Evolutionary conservation across 2,888 invertebrate species (phyloP).

Genomic region (Leuctra nigra): DNA sequence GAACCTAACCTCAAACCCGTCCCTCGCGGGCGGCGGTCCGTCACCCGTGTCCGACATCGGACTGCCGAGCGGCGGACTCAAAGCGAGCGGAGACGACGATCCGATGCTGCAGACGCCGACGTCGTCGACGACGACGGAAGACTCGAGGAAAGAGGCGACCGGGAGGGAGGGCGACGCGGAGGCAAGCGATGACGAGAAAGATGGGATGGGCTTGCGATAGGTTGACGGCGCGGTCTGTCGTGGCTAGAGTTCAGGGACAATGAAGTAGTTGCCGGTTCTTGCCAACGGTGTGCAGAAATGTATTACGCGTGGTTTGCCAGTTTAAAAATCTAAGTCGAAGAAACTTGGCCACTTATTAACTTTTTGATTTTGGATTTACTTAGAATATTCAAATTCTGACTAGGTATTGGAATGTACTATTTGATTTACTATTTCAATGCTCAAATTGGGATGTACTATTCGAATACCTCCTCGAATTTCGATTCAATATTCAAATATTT

Average conservation of each 20-base stretch:
- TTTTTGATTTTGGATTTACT: no score
- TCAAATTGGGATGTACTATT: no score
- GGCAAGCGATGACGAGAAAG: slow-evolving; percentile 28
- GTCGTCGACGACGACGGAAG: slow-evolving; percentile 28
- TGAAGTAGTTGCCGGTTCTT: background rate
- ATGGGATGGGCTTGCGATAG: slow-evolving; percentile 11
- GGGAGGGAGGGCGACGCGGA: slow-evolving; percentile 27
- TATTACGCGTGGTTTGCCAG: no score
- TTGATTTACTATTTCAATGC: no score
- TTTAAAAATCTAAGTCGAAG: no score
- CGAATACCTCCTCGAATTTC: no score
- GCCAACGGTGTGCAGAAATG: background rate
- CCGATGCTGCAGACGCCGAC: slow-evolving; percentile 27
- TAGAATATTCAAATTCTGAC: no score
- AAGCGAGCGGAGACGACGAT: slow-evolving; percentile 18
- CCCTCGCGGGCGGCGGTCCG: background rate
- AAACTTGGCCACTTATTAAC: no score
- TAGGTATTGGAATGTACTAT: no score
- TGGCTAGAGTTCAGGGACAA: background rate
- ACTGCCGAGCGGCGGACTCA: background rate
- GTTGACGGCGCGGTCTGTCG: no score
- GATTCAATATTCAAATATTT: no score
- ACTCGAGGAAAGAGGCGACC: slow-evolving; percentile 27
- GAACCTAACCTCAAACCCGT: background rate
- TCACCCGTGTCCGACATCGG: slow-evolving; percentile 3